Evolutionary conservation across 2,888 invertebrate genomes (phyloP), one percentile per base, ranked within the genome.

Genomic region (Nomada ruficornis): DNA sequence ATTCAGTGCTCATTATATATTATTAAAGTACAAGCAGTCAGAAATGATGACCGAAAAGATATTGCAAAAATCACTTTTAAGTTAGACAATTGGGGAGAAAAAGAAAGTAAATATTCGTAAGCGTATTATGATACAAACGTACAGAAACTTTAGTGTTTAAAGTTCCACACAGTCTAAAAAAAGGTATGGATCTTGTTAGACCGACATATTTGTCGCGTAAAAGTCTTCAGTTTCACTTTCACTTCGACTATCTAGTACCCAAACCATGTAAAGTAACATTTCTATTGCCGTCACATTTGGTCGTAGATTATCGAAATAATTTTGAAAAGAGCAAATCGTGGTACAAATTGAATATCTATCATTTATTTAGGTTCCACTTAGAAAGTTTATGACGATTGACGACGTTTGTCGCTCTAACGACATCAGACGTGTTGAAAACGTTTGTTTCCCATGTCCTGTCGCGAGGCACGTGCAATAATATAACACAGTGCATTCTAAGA

Each of bases 151-250:
- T 36, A 36, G 36, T 7, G 36, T 36, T 29, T 7, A 36, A 36
- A 36, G 7, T 36, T 36, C 36, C 7, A 36, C 7, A 36, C 36
- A 36, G 36, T 36, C 36, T 36, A 7, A 36, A 36, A 29, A 36
- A 36, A 36, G 5, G 36, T 36, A 36, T 36, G 36, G 36, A 7
- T 36, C 36, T 36, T 36, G 36, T 36, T 36, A 36, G 36, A 36
- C 36, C 7, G 36, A 36, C 36, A 36, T 36, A 36, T 36, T 36
- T 52, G 55, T 29, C 65, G 42, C 60, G 57, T 20, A 60, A 47
- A 20, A 42, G n/a, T 67, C 36, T 77, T 75, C 23, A 82, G 79
- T 84, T 84, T 72, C 75, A 80, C 87, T 87, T 87, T 87, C 87
- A 80, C 87, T 80, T 50, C 50, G 71, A 76, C 54, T 69, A 78